Evolutionary conservation across 64 coral and sea anemone genomes (phyloP).

Genomic region (Pocillopora verrucosa): DNA sequence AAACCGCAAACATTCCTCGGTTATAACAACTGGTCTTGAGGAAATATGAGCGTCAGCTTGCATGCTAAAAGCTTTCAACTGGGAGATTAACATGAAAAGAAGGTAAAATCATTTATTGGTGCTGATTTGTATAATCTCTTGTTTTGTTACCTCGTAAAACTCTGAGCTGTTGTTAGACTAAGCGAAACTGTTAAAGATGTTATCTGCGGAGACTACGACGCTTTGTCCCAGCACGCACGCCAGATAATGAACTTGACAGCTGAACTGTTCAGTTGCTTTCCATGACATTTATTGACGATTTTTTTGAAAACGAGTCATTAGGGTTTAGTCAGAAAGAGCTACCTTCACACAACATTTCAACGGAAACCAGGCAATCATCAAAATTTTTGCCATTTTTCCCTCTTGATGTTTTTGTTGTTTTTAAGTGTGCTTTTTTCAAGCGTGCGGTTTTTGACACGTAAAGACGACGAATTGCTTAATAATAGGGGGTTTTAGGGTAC

Average conservation of each 20-base stretch:
- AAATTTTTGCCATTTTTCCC: slow-evolving; percentile 31
- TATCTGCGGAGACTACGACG: neutral
- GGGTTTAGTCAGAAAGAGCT: neutral
- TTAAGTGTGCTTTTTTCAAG: neutral
- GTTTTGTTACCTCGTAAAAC: neutral
- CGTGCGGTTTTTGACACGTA: slow-evolving; percentile 32
- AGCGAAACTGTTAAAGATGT: neutral
- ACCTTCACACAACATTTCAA: neutral
- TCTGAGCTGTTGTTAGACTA: neutral
- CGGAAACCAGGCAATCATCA: slow-evolving; percentile 2
- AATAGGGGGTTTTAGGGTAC: neutral
- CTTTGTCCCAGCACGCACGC: neutral
- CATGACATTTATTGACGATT: neutral
- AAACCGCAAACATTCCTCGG: neutral
- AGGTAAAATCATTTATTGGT: neutral
- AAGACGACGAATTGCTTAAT: neutral
- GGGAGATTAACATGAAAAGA: neutral
- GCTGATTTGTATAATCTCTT: slow-evolving; percentile 1
- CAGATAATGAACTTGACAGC: neutral
- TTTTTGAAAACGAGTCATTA: neutral
- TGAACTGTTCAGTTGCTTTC: neutral
- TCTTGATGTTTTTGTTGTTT: slow-evolving; percentile 17
- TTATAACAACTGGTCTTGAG: neutral
- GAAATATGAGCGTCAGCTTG: neutral
- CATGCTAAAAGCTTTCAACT: slow-evolving; percentile 41